Evolutionary conservation across 2,797 vertebrate species (phyloP), one percentile per base, ranked within the genome.

Genomic region (Xenentodon cancila): DNA sequence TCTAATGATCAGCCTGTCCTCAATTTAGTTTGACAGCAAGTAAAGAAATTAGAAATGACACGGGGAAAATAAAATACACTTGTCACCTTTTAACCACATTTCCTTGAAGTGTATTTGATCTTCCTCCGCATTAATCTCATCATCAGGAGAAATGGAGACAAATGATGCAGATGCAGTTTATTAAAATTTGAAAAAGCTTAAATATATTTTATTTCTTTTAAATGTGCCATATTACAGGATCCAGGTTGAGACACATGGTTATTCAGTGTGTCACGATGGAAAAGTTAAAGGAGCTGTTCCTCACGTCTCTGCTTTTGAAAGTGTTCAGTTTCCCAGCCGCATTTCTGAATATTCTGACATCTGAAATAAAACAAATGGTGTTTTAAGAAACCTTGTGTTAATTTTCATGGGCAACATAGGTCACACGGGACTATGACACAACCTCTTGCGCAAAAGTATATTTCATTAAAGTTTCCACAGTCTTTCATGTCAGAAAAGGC

Each of bases 341-440:
- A 86, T 91, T 86, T 88, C 77, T 82, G 46, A 73, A 75, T 79
- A 80, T 69, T 81, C 75, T 76, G 71, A 77, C 83, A 82, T 88
- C 57, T 60, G 57, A 85, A 91, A 90, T 90, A 91, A 93, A 90
- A 82, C 72, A 72, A 82, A 80, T 57, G 37, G 59, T 69, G 67
- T 77, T 81, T 20, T 65, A 79, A 75, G 57, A 27, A 49, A 30
- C 0, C 1, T 34, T 60, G 22, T 65, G 32, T 61, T 34, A 11
- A 13, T 55, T 37, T 18, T 22, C 22, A 5, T 51, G 15, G 25
- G 2, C 13, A 46, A 46, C 17, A 44, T 27, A 20, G 11, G 2
- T 48, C 11, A 46, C 16, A 12, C n/a, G 9, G 21, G 58, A 6
- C 8, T 47, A 27, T 44, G 61, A 78, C 53, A 60, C 53, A 16